phyloP scores from a whole-genome alignment of 2,113 vertebrate genomes.

The Coptodon rendalli region DNA sequence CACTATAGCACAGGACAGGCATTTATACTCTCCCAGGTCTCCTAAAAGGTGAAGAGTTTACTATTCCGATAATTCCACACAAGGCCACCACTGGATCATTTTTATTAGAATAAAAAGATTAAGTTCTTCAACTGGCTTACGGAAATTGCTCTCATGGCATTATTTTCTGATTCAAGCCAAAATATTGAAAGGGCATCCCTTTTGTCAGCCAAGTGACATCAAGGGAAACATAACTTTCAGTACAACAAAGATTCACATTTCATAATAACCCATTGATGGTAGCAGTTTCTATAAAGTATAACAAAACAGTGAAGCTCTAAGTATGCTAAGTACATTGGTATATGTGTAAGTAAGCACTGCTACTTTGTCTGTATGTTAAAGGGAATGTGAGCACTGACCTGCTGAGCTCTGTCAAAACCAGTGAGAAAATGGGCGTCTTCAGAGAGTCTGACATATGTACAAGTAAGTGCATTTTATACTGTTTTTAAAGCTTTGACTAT shows the following conservation, averaged over 20 bases:
- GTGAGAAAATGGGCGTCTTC: slow-evolving; percentile 59
- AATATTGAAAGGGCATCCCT: neutral
- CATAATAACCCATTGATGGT: neutral
- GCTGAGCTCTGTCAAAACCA: slow-evolving; percentile 58
- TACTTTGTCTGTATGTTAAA: slow-evolving; percentile 22
- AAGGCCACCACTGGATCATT: neutral
- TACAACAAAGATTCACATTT: neutral
- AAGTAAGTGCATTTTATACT: slow-evolving; percentile 49
- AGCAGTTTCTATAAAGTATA: neutral
- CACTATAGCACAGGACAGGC: slow-evolving; percentile 7
- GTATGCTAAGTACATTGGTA: neutral
- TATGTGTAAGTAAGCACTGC: neutral
- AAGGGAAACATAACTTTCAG: neutral
- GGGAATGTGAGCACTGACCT: slow-evolving; percentile 42
- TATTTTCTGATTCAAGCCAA: neutral
- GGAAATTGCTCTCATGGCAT: neutral
- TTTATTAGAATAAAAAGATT: neutral
- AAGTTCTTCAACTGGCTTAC: neutral
- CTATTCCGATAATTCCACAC: neutral
- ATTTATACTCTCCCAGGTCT: slow-evolving; percentile 8
- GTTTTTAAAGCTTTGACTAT: neutral
- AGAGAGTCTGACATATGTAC: slow-evolving; percentile 43
- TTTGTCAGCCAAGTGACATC: neutral
- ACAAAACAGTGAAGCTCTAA: neutral
- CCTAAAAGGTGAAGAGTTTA: neutral